Evolutionary conservation across 2,797 vertebrate species (phyloP).

Genomic region (Typhlichthys subterraneus): DNA sequence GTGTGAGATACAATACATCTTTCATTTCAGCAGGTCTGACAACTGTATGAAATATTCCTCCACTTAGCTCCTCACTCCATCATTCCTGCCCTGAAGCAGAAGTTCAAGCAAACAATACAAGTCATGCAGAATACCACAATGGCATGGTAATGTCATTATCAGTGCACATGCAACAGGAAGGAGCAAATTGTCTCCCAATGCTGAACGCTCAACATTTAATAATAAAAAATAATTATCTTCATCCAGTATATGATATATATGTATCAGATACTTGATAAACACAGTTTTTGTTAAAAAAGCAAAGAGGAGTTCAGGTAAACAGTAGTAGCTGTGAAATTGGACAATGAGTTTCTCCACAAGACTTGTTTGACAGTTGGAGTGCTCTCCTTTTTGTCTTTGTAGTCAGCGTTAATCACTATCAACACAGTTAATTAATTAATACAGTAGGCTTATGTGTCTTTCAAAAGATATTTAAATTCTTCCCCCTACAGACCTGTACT

Average conservation of each 20-base stretch:
- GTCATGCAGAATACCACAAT: conserved; percentile 41
- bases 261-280: conserved; percentile 18
- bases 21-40: conserved; percentile 40
- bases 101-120: conserved; percentile 63
- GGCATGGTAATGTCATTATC: conserved; percentile 71
- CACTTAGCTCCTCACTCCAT: conserved; percentile 47
- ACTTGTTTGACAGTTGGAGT: background rate
- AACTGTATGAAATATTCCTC: conserved; percentile 47
- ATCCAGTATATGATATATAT: conserved; percentile 13
- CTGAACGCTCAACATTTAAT: conserved; percentile 26
- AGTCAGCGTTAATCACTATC: background rate
- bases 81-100: conserved; percentile 37
- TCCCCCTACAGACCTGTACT: too few relatives aligned
- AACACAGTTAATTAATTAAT: too few relatives aligned
- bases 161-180: conserved; percentile 10
- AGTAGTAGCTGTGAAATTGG: background rate
- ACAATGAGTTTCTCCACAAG: background rate
- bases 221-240: conserved; percentile 33
- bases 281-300: background rate
- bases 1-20: background rate
- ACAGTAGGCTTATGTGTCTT: conserved; percentile 5
- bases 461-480: background rate
- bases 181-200: conserved; percentile 1
- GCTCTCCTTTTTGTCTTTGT: background rate
- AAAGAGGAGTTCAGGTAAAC: background rate